Evolutionary conservation across 2,797 vertebrate species (phyloP).

Genomic region (Anomalospiza imberbis): DNA sequence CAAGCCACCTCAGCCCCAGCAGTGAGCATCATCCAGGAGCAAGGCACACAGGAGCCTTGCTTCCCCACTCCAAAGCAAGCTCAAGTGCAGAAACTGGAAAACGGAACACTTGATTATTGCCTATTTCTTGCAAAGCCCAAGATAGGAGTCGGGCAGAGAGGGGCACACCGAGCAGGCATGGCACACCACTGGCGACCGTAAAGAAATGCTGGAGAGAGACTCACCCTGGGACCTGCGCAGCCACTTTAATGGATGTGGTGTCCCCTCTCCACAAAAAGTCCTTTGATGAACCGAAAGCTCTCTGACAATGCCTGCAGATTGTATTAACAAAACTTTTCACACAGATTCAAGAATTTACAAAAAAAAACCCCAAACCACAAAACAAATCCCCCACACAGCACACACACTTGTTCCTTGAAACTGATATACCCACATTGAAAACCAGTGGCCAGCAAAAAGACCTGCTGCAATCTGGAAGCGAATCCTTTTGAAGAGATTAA

Average conservation of each 20-base stretch:
- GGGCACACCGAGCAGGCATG: not conserved
- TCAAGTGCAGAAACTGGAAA: not conserved
- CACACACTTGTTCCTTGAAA: constrained; percentile 44
- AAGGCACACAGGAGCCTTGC: not conserved
- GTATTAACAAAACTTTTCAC: constrained; percentile 65
- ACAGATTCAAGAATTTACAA: constrained; percentile 25
- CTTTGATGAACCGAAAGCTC: constrained; percentile 62
- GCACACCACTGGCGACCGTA: not conserved
- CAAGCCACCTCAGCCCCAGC: not conserved
- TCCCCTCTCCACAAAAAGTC: constrained; percentile 46
- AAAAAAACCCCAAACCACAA: not conserved
- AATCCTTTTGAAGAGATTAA: constrained; percentile 21
- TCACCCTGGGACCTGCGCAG: not conserved
- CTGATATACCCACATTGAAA: constrained; percentile 26
- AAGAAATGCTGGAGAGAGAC: not conserved
- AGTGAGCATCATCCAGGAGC: not conserved
- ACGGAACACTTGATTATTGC: not conserved
- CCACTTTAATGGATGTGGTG: constrained; percentile 13
- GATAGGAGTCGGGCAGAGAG: not conserved
- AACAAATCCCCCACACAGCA: not conserved
- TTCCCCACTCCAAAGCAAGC: not conserved
- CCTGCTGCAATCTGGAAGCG: not conserved
- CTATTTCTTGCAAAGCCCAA: not conserved
- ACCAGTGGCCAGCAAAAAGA: not conserved
- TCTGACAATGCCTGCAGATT: constrained; percentile 52